These are phyloP conservation scores for Scaptomyza cyrtandrae DNA, from an alignment of 2,888 invertebrate genomes.

Conservation along the genomic window DNA sequence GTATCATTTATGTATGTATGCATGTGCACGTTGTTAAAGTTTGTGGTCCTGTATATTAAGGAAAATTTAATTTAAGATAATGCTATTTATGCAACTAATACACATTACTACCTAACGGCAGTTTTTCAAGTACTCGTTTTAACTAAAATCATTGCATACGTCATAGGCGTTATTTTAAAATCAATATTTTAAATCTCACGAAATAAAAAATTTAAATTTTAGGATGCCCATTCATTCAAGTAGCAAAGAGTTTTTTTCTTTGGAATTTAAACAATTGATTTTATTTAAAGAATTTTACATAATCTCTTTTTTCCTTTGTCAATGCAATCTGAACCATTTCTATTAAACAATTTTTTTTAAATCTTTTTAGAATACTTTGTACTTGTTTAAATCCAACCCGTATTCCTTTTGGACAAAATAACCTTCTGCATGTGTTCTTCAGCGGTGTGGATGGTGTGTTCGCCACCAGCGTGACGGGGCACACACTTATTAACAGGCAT, in stretches of 20 bases:
- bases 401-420: slow-evolving; percentile 63
- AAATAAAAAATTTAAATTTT: too few species aligned
- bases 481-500: slow-evolving; percentile 65
- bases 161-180: too few species aligned
- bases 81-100: slow-evolving; percentile 18
- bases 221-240: too few species aligned
- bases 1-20: not conserved
- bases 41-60: not conserved
- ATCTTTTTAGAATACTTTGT: not conserved
- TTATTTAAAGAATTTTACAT: not conserved
- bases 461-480: slow-evolving; percentile 90
- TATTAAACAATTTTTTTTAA: not conserved
- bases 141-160: too few species aligned
- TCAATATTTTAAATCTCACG: too few species aligned
- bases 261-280: not conserved
- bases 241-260: too few species aligned
- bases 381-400: slow-evolving; percentile 57
- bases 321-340: not conserved
- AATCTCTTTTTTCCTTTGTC: not conserved
- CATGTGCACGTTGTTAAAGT: not conserved
- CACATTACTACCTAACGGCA: too few species aligned
- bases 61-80: slow-evolving; percentile 35
- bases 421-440: slow-evolving; percentile 87
- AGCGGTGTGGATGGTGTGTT: slow-evolving; percentile 90
- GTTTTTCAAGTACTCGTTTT: too few species aligned